Conservation (phyloP, 2,113 vertebrate genomes). For the Saguinus midas region DNA sequence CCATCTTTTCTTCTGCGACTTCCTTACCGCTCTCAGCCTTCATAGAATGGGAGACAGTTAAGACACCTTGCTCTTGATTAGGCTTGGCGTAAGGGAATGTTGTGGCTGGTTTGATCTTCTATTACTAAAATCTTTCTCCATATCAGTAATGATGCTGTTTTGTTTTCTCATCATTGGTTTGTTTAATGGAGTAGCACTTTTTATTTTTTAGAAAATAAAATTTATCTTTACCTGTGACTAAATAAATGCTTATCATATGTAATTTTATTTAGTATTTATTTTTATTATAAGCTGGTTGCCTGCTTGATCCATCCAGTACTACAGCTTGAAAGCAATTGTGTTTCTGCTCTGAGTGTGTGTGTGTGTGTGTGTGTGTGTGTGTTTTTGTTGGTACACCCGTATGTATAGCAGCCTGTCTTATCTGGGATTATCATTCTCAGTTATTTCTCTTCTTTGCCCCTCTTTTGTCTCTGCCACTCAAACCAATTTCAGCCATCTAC, state of each 20-base stretch:
- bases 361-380: background rate
- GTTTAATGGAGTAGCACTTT: background rate
- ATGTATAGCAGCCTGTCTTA: background rate
- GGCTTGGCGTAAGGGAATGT: background rate
- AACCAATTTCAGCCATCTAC: conserved; percentile 79
- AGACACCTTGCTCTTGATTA: background rate
- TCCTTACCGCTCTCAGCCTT: background rate
- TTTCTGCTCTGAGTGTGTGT: background rate
- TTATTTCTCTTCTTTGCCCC: conserved; percentile 68
- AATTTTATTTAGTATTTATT: conserved; percentile 46
- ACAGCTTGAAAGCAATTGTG: background rate
- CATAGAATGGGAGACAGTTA: background rate
- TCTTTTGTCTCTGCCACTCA: conserved; percentile 83
- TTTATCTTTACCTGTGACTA: background rate
- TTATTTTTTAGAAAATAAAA: background rate
- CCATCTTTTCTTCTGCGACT: background rate
- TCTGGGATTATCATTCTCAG: conserved; percentile 70
- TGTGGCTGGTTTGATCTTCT: background rate
- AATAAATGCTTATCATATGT: background rate
- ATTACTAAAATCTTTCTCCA: background rate
- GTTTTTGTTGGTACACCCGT: background rate
- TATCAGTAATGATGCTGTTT: background rate
- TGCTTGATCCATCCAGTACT: background rate
- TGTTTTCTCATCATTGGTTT: background rate
- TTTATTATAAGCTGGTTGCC: background rate